phyloP scores from a whole-genome alignment of 1,140 invertebrate genomes.

The Piezodorus guildinii region DNA sequence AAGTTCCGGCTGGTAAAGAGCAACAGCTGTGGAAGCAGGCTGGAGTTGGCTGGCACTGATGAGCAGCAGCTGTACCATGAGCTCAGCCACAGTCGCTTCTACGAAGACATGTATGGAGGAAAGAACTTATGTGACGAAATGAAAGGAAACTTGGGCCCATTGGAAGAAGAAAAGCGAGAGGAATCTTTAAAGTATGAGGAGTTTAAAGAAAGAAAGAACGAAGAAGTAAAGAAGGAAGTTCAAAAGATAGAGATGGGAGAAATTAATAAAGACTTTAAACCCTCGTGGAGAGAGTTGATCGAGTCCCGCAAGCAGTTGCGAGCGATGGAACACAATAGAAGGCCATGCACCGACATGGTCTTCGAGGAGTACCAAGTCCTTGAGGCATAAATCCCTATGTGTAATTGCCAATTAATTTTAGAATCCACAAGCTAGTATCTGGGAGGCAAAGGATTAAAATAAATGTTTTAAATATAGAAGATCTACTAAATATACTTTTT shows the following conservation, averaged over 20 bases:
- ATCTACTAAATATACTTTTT: too few species aligned
- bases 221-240: constrained; percentile 2
- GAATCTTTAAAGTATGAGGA: constrained; percentile 9
- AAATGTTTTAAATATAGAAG: too few species aligned
- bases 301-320: constrained; percentile 22
- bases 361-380: constrained; percentile 23
- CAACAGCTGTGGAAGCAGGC: constrained; percentile 68
- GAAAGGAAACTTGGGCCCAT: constrained; percentile 26
- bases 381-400: background rate
- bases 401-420: too few species aligned
- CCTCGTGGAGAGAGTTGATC: constrained; percentile 22
- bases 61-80: constrained; percentile 43
- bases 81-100: constrained; percentile 44
- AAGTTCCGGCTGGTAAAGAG: constrained; percentile 57
- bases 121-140: constrained; percentile 21
- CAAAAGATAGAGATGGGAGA: constrained; percentile 1
- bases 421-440: too few species aligned
- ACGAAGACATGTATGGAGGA: constrained; percentile 21
- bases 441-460: too few species aligned
- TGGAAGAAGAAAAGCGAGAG: constrained; percentile 20
- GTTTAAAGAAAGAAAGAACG: constrained; percentile 8
- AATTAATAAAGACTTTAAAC: background rate
- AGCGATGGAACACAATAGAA: constrained; percentile 7
- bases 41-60: constrained; percentile 58
- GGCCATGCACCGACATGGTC: constrained; percentile 19